A percentile compares a stretch with the other conserved stretches of the same genome.
phyloP scores from a whole-genome alignment of 2,113 vertebrate genomes.

The Todiramphus chloris region DNA sequence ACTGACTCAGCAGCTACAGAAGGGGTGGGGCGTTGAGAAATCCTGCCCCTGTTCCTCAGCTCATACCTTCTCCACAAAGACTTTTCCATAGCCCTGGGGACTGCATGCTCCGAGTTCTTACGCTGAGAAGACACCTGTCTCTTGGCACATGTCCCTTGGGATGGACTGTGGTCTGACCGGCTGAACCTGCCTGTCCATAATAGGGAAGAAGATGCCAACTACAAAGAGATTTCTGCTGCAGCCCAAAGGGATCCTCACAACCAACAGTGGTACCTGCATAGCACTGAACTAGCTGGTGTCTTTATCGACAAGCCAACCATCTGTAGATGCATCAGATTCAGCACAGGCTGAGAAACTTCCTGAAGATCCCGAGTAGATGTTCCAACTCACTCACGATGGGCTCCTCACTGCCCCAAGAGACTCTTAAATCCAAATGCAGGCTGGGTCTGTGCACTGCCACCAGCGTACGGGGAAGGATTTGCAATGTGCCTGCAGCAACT shows the following conservation, averaged over 20 bases:
- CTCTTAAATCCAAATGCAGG: neutral
- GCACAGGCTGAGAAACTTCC: neutral
- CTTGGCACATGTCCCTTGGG: neutral
- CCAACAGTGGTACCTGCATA: neutral
- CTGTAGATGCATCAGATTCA: neutral
- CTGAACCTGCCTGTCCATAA: neutral
- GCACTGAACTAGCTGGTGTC: neutral
- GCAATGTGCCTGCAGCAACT: neutral
- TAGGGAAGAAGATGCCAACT: neutral
- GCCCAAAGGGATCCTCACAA: neutral
- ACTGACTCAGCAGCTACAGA: neutral
- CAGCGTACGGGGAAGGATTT: neutral
- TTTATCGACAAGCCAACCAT: fast-evolving
- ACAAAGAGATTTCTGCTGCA: neutral
- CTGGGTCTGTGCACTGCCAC: neutral
- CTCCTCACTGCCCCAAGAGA: neutral
- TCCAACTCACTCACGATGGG: neutral
- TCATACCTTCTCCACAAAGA: neutral
- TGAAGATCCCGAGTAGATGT: neutral
- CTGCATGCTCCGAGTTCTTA: neutral
- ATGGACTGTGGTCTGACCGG: neutral
- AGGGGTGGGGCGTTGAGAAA: neutral
- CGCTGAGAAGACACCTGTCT: neutral
- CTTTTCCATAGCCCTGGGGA: neutral
- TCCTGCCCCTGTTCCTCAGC: fast-evolving